These are phyloP conservation scores for Portevinia maculata DNA, from an alignment of 2,888 invertebrate genomes.

Conservation along the genomic window DNA sequence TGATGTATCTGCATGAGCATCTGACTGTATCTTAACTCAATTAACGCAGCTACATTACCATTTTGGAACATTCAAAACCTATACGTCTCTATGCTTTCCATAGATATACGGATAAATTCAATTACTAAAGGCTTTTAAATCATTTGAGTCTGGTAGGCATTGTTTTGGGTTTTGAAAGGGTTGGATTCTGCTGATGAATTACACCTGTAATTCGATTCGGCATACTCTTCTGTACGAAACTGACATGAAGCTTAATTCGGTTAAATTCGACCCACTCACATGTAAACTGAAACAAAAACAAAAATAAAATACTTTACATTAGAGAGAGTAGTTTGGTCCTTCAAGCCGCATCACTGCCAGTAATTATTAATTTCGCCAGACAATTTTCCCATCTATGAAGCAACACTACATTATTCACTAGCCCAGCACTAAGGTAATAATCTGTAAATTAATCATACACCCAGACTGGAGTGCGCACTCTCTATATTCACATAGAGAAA, in stretches of 20 bases:
- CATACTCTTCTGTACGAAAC: constrained; percentile 58
- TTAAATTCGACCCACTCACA: constrained; percentile 51
- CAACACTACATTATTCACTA: constrained; percentile 61
- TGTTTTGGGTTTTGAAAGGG: constrained; percentile 42
- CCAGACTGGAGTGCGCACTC: background rate
- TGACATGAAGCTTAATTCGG: constrained; percentile 71
- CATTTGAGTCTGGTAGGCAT: constrained; percentile 70
- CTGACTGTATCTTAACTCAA: constrained; percentile 72
- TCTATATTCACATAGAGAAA: background rate
- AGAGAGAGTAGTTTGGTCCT: constrained; percentile 50
- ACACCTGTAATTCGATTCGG: constrained; percentile 72
- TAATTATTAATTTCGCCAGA: constrained; percentile 45
- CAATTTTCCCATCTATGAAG: constrained; percentile 19
- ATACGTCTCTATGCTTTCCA: too few relatives aligned
- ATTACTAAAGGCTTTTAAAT: constrained; percentile 72
- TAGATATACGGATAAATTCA: constrained; percentile 55
- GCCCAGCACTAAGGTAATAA: constrained; percentile 43
- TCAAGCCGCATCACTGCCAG: constrained; percentile 47
- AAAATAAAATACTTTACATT: constrained; percentile 17
- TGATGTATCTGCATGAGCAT: constrained; percentile 61
- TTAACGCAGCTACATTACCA: constrained; percentile 62
- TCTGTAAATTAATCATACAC: constrained; percentile 36
- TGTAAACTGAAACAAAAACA: background rate
- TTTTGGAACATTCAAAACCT: constrained; percentile 38
- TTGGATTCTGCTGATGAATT: constrained; percentile 69